These are phyloP conservation scores for Limnothrissa miodon DNA, from an alignment of 2,113 vertebrate species.

Conservation along the genomic window DNA sequence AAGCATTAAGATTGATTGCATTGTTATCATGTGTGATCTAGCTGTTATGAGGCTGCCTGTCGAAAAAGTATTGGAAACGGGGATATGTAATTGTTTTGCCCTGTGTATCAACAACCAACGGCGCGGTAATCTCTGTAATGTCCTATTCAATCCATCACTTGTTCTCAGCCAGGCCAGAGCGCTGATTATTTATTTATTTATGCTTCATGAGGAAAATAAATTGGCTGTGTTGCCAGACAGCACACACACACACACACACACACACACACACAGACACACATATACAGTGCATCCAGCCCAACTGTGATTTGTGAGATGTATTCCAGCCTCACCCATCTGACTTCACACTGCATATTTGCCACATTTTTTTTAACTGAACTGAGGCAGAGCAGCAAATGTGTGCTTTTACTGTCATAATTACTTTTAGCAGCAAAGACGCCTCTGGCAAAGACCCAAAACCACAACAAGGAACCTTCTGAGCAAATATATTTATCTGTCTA, in stretches of 20 bases:
- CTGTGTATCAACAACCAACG: slow-evolving; percentile 8
- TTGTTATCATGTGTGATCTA: slow-evolving; percentile 12
- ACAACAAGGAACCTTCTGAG: not conserved
- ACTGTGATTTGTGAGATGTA: slow-evolving; percentile 5
- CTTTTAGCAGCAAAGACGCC: not conserved
- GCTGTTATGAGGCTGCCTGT: not conserved
- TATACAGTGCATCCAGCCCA: not conserved
- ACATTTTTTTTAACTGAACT: not conserved
- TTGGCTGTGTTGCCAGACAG: not conserved
- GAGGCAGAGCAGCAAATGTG: not conserved
- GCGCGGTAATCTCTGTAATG: slow-evolving; percentile 13
- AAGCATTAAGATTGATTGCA: slow-evolving; percentile 14
- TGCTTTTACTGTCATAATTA: not conserved
- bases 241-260: not conserved
- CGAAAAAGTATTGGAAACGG: not conserved
- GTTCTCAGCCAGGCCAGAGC: not conserved
- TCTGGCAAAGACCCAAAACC: not conserved
- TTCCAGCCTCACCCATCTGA: not conserved
- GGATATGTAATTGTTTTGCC: slow-evolving; percentile 9
- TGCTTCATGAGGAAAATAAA: not conserved
- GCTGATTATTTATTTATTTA: slow-evolving; percentile 11
- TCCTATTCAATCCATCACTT: slow-evolving; percentile 3
- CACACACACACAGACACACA: not conserved
- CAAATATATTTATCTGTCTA: not conserved
- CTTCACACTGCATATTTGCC: not conserved